These are phyloP conservation scores for Tinamus guttatus DNA, from an alignment of 2,113 vertebrate genomes.

Conservation along the genomic window DNA sequence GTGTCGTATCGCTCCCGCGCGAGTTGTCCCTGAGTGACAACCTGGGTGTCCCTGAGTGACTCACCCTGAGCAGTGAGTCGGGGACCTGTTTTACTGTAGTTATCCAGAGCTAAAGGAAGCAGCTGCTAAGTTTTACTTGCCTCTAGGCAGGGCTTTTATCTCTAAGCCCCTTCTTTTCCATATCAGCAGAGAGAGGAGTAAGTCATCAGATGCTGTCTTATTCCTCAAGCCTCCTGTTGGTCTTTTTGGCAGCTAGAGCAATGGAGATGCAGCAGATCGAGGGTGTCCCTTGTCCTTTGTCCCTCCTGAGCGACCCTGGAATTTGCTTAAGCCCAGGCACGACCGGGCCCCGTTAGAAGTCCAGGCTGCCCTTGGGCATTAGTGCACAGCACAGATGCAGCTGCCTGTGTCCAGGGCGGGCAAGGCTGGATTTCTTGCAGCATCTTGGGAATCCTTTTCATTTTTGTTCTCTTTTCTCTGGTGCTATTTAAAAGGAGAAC, in stretches of 20 bases:
- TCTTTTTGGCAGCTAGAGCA: background rate
- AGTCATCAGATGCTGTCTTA: background rate
- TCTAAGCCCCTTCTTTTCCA: background rate
- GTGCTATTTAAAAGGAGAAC: background rate
- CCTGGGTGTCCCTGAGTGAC: background rate
- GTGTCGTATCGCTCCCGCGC: background rate
- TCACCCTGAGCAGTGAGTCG: too few species aligned
- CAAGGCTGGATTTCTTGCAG: background rate
- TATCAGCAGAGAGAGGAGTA: background rate
- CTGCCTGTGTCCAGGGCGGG: background rate
- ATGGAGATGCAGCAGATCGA: background rate
- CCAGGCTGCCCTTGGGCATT: background rate
- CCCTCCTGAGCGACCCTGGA: accelerated
- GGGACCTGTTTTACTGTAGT: background rate
- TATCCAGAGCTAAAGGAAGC: background rate
- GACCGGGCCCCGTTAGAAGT: accelerated
- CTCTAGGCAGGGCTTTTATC: background rate
- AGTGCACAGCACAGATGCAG: background rate
- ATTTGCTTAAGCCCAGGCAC: background rate
- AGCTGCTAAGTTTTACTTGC: background rate
- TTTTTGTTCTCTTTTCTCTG: background rate
- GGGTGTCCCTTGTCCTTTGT: accelerated
- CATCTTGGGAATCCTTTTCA: background rate
- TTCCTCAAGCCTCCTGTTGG: background rate
- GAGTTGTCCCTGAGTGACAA: background rate